Evolutionary conservation across 1,140 invertebrate species (phyloP), one percentile per base, ranked within the genome.

Genomic region (Lanistes nyassanus): DNA sequence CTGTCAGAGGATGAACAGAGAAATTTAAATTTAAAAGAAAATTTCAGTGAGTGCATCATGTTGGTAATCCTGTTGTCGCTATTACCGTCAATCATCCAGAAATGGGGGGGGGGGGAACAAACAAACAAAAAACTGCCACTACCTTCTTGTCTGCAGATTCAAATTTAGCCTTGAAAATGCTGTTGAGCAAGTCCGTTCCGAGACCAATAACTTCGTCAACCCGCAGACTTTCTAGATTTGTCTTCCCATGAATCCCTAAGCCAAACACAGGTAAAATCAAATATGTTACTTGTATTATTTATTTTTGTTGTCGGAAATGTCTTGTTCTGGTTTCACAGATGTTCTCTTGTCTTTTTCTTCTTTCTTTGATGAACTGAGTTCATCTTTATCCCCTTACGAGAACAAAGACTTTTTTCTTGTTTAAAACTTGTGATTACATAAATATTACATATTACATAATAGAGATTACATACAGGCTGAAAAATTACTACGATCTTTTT

Each of bases 201-300:
- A 76, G 55, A 21, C 66, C 34, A 9, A 69, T 55, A 36, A 53
- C 66, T 29, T 69, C 56, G 21, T 69, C 67, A 56, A 76, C 67
- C 3, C 37, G 37, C 21, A 76, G 55, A 26, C 34, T 42, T 11
- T 76, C 74, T 26, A 56, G 23, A 26, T 60, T 70, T 0, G 36
- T 70, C 23, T 76, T 69, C 16, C 74, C 74, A 37, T 67, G 37
- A 3, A 76, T 21, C 42, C 74, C 74, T 76, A 56, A 7, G 34
- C 5, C n/a, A 11, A 5, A 69, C 39, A 55, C n/a, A 67, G 65
- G 7, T n/a, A n/a, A n/a, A n/a, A n/a, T n/a, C n/a, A n/a, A n/a
- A n/a, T n/a, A n/a, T n/a, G n/a, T n/a, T n/a, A n/a, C n/a, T n/a
- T n/a, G n/a, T n/a, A n/a, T n/a, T n/a, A n/a, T n/a, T n/a, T n/a